These are phyloP conservation scores for Limnephilus rhombicus DNA, from an alignment of 2,888 invertebrate genomes.

Conservation along the genomic window DNA sequence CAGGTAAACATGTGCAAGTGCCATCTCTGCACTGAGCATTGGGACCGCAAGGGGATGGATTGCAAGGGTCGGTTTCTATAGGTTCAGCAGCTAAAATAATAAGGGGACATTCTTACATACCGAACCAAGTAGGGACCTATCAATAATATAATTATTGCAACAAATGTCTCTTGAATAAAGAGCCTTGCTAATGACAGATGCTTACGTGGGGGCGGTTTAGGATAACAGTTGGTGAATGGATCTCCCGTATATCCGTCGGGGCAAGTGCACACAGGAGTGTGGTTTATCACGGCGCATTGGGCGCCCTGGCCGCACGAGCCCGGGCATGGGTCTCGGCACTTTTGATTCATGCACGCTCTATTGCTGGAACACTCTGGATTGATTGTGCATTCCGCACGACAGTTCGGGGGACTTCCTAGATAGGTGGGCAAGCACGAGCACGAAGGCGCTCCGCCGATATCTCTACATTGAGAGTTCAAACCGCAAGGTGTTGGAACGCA, in stretches of 20 bases:
- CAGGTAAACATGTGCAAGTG: constrained; percentile 79
- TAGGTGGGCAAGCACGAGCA: constrained; percentile 80
- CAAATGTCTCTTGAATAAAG: not conserved
- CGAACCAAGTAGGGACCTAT: not conserved
- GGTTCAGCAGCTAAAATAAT: constrained; percentile 67
- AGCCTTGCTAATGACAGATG: not conserved
- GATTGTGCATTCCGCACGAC: constrained; percentile 82
- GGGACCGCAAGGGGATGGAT: constrained; percentile 82
- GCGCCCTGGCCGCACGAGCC: constrained; percentile 85
- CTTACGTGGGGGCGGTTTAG: constrained; percentile 76
- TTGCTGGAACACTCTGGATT: constrained; percentile 86
- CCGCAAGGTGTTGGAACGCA: constrained; percentile 82
- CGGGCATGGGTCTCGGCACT: constrained; percentile 88
- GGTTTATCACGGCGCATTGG: constrained; percentile 82
- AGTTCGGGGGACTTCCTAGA: constrained; percentile 82
- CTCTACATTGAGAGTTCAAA: constrained; percentile 81
- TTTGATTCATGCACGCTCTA: constrained; percentile 86
- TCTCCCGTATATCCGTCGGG: constrained; percentile 84
- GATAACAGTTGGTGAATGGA: constrained; percentile 81
- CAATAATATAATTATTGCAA: not conserved
- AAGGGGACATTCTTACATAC: constrained; percentile 56
- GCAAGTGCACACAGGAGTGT: constrained; percentile 87
- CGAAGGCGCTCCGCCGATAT: constrained; percentile 77
- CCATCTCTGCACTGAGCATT: constrained; percentile 80
- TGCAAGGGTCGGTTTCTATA: constrained; percentile 76